Base-by-base conservation (phyloP, 2,113 vertebrate genomes). In the Nibea coibor region DNA sequence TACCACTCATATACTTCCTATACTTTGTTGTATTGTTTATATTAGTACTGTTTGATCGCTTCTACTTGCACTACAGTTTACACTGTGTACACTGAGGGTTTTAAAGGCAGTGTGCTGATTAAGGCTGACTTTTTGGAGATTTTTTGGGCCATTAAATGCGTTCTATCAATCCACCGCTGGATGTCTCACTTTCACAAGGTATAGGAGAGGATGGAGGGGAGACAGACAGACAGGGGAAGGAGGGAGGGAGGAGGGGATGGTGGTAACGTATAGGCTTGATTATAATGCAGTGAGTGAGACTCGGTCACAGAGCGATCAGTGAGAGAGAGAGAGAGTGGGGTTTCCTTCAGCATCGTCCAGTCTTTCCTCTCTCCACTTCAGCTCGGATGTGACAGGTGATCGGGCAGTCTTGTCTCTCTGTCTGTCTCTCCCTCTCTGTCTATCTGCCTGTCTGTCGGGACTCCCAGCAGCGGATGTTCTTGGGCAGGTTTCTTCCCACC, bases 241-340 rank as follows among this genome's bases (percentile, higher is more conserved):
- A 24, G 39, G 64, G 56, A 48, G 48, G 61, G 50, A 39, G 78
- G 72, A 51, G 87, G 63, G 5, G 78, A 72, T 11, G 82, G 62
- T 58, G 75, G 64, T 47, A 35, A 72, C 79, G 47, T 64, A 51
- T 28, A 48, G 68, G 61, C 66, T 81, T 86, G 28, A 90, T 89
- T 86, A 83, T 84, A 81, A 85, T 91, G 83, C 87, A 85, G 84
- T 63, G 74, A 79, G 80, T 47, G 53, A 85, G 64, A 77, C 63
- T 73, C 45, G 14, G 80, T 82, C 80, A 86, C 53, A 77, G 81
- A 76, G 67, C 62, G n/a, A 73, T 81, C 72, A 75, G 58, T 20
- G 56, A 69, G 76, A 35, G 77, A 80, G 62, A 65, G 42, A 48
- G 50, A 67, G 43, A 45, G 31, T 53, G 42, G 42, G 81, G 7